Conservation (phyloP, 2,888 invertebrate species). For the Drosophila fulvimacula region DNA sequence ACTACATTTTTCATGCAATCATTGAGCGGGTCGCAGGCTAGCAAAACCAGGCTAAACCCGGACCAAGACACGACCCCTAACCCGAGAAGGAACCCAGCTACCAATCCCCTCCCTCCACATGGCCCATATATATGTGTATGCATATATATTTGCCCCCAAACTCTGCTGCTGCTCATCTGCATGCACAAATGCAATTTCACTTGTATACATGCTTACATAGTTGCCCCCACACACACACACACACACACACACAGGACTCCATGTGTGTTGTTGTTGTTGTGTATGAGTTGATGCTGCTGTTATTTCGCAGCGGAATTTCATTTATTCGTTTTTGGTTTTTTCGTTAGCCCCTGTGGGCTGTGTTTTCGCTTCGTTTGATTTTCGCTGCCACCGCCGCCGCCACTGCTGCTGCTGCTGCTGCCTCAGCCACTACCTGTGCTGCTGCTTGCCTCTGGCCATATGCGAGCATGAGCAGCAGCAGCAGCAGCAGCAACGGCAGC, state of each 20-base stretch:
- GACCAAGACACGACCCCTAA: constrained; percentile 2
- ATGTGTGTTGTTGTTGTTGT: constrained; percentile 6
- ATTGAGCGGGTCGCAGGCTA: constrained; percentile 23
- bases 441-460: constrained; percentile 4
- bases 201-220: constrained; percentile 50
- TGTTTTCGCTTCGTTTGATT: constrained; percentile 56
- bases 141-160: background rate
- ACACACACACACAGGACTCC: constrained; percentile 3
- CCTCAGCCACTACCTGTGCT: constrained; percentile 15
- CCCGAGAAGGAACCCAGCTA: too few species aligned
- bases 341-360: constrained; percentile 44
- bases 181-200: constrained; percentile 70
- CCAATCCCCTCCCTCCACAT: background rate
- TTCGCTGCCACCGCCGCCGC: constrained; percentile 41
- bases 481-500: constrained; percentile 5
- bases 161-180: constrained; percentile 49
- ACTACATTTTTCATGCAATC: constrained; percentile 60
- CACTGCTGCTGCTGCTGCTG: constrained; percentile 16
- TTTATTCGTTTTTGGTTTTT: constrained; percentile 65
- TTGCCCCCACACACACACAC: constrained; percentile 10
- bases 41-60: constrained; percentile 1
- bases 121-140: background rate
- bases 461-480: background rate
- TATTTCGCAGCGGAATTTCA: constrained; percentile 62
- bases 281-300: constrained; percentile 28